A percentile compares a stretch with the other conserved stretches of the same genome.
These are phyloP conservation scores for Scaptomyza parva DNA, from an alignment of 2,888 invertebrate genomes.

Conservation along the genomic window DNA sequence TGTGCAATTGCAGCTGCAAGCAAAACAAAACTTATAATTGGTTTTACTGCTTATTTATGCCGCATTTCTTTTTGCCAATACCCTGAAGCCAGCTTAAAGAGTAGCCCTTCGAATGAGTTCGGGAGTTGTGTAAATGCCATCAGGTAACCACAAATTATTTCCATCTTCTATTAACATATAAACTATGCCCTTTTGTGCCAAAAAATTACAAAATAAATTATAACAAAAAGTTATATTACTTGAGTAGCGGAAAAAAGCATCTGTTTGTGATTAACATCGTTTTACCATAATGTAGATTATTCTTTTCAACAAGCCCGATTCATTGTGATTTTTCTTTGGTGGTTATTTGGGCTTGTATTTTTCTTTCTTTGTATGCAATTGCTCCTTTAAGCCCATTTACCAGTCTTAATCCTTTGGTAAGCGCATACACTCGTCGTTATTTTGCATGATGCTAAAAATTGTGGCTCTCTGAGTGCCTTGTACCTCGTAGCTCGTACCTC, in stretches of 20 bases:
- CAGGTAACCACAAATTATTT: too few species aligned
- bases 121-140: background rate
- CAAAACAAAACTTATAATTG: slow-evolving; percentile 79
- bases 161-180: too few species aligned
- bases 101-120: background rate
- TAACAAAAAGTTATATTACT: too few species aligned
- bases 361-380: background rate
- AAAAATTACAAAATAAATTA: too few species aligned
- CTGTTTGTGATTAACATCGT: too few species aligned
- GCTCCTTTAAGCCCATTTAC: background rate
- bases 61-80: slow-evolving; percentile 69
- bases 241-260: too few species aligned
- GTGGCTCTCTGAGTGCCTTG: slow-evolving; percentile 8
- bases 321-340: background rate
- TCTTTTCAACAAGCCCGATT: too few species aligned
- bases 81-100: slow-evolving; percentile 41
- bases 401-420: slow-evolving; percentile 19
- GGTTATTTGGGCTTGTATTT: background rate
- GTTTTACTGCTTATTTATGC: slow-evolving; percentile 78
- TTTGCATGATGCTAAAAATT: slow-evolving; percentile 16
- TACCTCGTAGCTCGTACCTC: too few species aligned
- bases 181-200: too few species aligned
- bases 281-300: too few species aligned
- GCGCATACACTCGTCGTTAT: slow-evolving; percentile 56
- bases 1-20: slow-evolving; percentile 64